Percentiles rank a stretch among this genome's conserved stretches.
These are phyloP conservation scores for Myripristis murdjan DNA, from an alignment of 2,797 vertebrate genomes.

Conservation along the genomic window DNA sequence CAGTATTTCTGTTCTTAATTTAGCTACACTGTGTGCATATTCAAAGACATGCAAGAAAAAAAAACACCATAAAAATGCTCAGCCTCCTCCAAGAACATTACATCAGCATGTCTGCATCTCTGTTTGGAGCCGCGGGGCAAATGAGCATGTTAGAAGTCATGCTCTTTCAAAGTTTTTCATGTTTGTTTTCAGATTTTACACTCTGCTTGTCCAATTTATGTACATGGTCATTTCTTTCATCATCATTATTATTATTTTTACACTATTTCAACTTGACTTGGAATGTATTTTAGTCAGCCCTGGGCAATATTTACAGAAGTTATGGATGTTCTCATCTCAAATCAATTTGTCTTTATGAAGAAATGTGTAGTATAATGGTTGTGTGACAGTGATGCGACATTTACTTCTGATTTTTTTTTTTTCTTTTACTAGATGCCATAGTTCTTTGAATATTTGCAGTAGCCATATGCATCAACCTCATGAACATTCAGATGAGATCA, in stretches of 20 bases:
- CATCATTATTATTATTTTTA: too few species aligned
- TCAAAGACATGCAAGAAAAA: not conserved
- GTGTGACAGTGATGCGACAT: not conserved
- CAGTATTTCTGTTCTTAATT: constrained; percentile 16
- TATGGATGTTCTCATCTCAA: not conserved
- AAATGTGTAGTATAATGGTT: not conserved
- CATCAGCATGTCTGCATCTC: not conserved
- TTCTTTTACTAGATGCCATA: not conserved
- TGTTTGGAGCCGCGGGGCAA: constrained; percentile 6
- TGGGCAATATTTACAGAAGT: too few species aligned
- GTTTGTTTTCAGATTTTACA: constrained; percentile 4
- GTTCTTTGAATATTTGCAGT: not conserved
- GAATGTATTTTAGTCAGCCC: too few species aligned
- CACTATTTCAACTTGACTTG: too few species aligned
- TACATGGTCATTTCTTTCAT: not conserved
- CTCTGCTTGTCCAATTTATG: constrained; percentile 4
- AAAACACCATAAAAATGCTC: constrained; percentile 3
- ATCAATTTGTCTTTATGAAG: not conserved
- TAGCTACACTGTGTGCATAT: not conserved
- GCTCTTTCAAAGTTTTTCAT: too few species aligned
- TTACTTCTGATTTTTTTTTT: not conserved
- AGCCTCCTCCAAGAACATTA: not conserved
- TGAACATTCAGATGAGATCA: not conserved
- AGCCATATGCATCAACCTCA: not conserved
- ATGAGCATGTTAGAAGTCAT: not conserved